These are phyloP conservation scores for Sussaba pulchella DNA, from an alignment of 2,888 invertebrate genomes.

Conservation along the genomic window DNA sequence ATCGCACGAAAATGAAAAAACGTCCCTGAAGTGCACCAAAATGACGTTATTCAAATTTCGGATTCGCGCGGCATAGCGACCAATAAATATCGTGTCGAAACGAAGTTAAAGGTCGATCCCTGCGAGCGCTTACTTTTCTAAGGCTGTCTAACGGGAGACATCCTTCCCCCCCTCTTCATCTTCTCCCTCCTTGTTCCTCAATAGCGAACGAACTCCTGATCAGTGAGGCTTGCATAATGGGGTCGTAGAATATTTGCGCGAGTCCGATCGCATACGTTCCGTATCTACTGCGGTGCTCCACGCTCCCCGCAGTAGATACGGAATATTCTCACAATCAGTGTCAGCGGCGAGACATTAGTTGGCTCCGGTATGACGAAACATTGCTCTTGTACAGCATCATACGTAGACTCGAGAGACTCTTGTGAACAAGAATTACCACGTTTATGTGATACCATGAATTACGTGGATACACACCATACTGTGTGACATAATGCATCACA, in stretches of 20 bases:
- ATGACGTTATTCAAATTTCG: constrained; percentile 21
- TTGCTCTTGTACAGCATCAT: constrained; percentile 36
- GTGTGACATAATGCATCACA: background rate
- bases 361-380: constrained; percentile 49
- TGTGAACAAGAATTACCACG: too few species aligned
- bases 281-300: constrained; percentile 33
- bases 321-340: constrained; percentile 3
- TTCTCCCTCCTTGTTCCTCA: constrained; percentile 16
- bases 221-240: constrained; percentile 68
- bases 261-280: constrained; percentile 17
- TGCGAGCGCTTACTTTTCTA: constrained; percentile 39
- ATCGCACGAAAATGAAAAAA: constrained; percentile 22
- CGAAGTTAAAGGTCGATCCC: constrained; percentile 63
- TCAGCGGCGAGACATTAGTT: constrained; percentile 41
- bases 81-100: constrained; percentile 47
- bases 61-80: too few species aligned
- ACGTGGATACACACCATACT: background rate
- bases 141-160: constrained; percentile 33
- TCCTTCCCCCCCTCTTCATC: constrained; percentile 24
- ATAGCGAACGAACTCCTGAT: constrained; percentile 11
- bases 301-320: too few species aligned
- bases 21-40: too few species aligned
- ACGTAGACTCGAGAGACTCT: background rate
- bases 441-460: background rate
- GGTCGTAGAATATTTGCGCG: constrained; percentile 63